phyloP scores from a whole-genome alignment of 64 coral and sea anemone species.

The Actinia equina region DNA sequence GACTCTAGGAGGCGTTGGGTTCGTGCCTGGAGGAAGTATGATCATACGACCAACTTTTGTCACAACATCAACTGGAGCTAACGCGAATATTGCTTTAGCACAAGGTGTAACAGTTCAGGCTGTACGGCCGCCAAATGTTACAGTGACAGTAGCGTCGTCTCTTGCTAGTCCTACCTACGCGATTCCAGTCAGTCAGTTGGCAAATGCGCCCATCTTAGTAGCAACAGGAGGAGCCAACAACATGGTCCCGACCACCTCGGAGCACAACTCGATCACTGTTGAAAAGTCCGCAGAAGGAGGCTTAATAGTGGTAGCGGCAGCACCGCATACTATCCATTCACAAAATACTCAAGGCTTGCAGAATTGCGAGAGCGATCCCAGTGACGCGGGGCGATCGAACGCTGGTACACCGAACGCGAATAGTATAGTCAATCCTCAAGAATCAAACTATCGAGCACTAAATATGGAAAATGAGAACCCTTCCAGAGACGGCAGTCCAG shows the following conservation, averaged over 20 bases:
- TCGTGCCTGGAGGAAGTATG: slow-evolving; percentile 89
- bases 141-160: slow-evolving; percentile 64
- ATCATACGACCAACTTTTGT: slow-evolving; percentile 91
- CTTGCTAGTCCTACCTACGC: slow-evolving; percentile 84
- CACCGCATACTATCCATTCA: slow-evolving; percentile 3
- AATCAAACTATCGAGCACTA: slow-evolving; percentile 5
- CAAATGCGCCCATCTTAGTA: slow-evolving; percentile 57
- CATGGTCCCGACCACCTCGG: slow-evolving; percentile 43
- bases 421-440: neutral
- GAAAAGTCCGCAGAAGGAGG: slow-evolving; percentile 70
- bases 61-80: slow-evolving; percentile 59
- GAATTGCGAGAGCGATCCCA: neutral
- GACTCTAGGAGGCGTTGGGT: slow-evolving; percentile 75
- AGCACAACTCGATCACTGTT: slow-evolving; percentile 34
- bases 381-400: slow-evolving; percentile 17
- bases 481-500: slow-evolving; percentile 4
- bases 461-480: slow-evolving; percentile 15
- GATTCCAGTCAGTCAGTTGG: slow-evolving; percentile 78
- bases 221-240: slow-evolving; percentile 68
- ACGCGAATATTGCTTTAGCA: slow-evolving; percentile 49
- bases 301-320: slow-evolving; percentile 7
- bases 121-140: slow-evolving; percentile 42
- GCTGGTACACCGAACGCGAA: slow-evolving; percentile 7
- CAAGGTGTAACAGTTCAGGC: slow-evolving; percentile 76
- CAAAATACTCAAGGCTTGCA: neutral